Conservation (phyloP, 2,113 vertebrate species). For the Pelodiscus sinensis region DNA sequence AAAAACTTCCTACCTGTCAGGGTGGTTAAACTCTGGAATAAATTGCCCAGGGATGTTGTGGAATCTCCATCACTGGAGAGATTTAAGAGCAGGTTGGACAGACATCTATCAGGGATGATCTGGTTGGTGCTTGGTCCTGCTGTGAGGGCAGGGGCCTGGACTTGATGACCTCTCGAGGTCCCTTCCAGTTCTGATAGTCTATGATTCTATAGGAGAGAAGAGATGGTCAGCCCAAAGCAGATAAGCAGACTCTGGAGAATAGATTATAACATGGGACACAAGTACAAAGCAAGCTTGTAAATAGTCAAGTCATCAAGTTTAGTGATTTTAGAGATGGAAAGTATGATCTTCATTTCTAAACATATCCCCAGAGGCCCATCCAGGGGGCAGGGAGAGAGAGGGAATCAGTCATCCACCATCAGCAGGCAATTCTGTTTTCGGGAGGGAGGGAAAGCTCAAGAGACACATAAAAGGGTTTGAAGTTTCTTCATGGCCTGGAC, state of each 20-base stretch:
- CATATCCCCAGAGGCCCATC: conserved; percentile 7
- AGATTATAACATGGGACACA: neutral
- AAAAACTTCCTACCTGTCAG: too few species aligned
- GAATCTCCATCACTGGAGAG: too few species aligned
- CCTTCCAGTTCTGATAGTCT: too few species aligned
- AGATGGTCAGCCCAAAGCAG: rapidly evolving
- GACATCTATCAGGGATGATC: too few species aligned
- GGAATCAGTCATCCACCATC: conserved; percentile 32
- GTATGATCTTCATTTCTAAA: conserved; percentile 60
- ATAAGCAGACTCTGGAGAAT: neutral
- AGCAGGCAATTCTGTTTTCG: conserved; percentile 43
- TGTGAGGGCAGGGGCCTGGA: too few species aligned
- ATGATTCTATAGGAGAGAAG: too few species aligned
- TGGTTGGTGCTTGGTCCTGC: too few species aligned
- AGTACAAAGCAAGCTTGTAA: neutral
- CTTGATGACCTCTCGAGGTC: too few species aligned
- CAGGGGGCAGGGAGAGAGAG: neutral
- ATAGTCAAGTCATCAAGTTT: conserved; percentile 57
- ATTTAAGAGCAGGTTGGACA: too few species aligned
- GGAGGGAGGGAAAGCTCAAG: neutral
- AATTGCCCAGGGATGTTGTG: too few species aligned
- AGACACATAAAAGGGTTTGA: neutral
- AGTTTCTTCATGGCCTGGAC: neutral
- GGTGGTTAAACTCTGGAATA: too few species aligned
- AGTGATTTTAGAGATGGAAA: conserved; percentile 57